phyloP scores from a whole-genome alignment of 2,888 invertebrate species.

The Ornithoptera alexandrae region DNA sequence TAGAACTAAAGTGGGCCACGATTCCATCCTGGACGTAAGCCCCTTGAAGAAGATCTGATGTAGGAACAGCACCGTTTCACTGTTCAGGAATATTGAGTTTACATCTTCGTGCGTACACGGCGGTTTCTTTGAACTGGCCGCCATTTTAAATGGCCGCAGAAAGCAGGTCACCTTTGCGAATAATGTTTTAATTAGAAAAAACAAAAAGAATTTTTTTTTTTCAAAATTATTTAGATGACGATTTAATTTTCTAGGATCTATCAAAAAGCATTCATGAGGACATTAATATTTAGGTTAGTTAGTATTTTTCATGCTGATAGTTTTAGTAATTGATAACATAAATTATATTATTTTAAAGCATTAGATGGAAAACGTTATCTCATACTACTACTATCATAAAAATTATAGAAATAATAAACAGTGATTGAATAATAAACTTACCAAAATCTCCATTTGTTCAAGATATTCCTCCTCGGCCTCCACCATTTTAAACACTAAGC shows the following conservation, averaged over 20 bases:
- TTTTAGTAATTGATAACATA: too few relatives aligned
- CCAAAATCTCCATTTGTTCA: conserved; percentile 90
- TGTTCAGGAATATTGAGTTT: conserved; percentile 95
- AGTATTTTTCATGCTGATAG: too few relatives aligned
- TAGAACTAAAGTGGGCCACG: conserved; percentile 95
- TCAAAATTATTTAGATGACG: too few relatives aligned
- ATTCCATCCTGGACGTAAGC: conserved; percentile 93
- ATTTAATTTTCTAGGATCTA: too few relatives aligned
- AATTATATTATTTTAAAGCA: too few relatives aligned
- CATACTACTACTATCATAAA: too few relatives aligned
- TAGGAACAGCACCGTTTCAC: conserved; percentile 93
- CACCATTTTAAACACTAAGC: conserved; percentile 93
- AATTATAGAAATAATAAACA: too few relatives aligned
- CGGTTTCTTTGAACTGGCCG: conserved; percentile 95
- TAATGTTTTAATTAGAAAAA: not conserved
- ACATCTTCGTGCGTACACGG: conserved; percentile 96
- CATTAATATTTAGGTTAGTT: too few relatives aligned
- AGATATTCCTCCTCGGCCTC: conserved; percentile 96
- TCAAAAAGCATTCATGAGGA: too few relatives aligned
- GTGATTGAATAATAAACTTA: conserved; percentile 36
- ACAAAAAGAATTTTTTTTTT: not conserved
- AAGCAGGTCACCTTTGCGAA: conserved; percentile 86
- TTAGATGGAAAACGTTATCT: too few relatives aligned
- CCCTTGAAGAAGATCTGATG: conserved; percentile 97
- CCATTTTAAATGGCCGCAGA: conserved; percentile 94